phyloP scores from a whole-genome alignment of 2,888 invertebrate species.

The Pandemis corylana region DNA sequence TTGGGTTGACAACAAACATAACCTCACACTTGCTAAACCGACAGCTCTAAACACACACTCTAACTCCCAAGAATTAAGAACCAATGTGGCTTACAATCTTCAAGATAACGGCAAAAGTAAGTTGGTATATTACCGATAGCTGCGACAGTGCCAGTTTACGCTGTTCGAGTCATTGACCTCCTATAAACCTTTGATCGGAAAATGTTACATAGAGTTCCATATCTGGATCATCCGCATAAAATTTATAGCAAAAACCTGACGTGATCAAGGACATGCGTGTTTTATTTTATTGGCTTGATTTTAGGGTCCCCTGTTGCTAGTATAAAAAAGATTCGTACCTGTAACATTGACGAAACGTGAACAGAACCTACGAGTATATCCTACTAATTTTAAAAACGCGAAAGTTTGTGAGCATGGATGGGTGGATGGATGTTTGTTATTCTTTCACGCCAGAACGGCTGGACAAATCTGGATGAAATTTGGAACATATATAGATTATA shows the following conservation, averaged over 20 bases:
- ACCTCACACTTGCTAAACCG: neutral
- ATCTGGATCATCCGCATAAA: neutral
- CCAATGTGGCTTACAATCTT: neutral
- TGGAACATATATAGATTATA: too few relatives aligned
- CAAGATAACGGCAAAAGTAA: slow-evolving; percentile 12
- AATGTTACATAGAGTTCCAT: neutral
- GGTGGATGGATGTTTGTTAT: too few relatives aligned
- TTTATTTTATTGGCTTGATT: neutral
- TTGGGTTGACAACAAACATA: slow-evolving; percentile 23
- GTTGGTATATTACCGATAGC: slow-evolving; percentile 28
- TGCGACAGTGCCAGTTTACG: slow-evolving; percentile 36
- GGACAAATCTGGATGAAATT: too few relatives aligned
- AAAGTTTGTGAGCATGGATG: too few relatives aligned
- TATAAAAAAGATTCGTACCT: too few relatives aligned
- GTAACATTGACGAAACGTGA: too few relatives aligned
- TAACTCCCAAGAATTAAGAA: neutral
- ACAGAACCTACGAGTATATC: too few relatives aligned
- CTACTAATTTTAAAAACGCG: too few relatives aligned
- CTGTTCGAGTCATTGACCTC: slow-evolving; percentile 31
- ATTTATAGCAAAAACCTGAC: slow-evolving; percentile 1
- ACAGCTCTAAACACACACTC: neutral
- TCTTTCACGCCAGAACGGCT: too few relatives aligned
- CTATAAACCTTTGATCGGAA: slow-evolving; percentile 17
- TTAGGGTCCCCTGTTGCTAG: neutral
- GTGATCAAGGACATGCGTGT: neutral